Percentiles rank a stretch among this genome's conserved stretches.
These are phyloP conservation scores for Coregonus ussuriensis DNA, from an alignment of 2,797 vertebrate genomes.

Conservation along the genomic window DNA sequence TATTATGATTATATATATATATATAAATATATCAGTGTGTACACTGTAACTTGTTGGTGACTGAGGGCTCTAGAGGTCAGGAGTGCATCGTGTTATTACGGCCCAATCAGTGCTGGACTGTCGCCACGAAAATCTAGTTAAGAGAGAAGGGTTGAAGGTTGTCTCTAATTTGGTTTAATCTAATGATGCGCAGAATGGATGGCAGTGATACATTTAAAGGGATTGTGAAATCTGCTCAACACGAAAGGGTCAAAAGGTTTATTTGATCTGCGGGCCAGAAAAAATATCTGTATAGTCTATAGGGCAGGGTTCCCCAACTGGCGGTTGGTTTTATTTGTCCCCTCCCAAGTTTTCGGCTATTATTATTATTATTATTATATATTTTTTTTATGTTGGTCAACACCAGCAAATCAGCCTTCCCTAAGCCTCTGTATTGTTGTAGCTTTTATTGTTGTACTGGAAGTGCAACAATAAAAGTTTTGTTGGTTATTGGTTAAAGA, in stretches of 20 bases:
- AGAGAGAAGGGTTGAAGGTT: conserved; percentile 16
- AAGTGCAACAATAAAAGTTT: conserved; percentile 11
- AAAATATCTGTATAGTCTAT: neutral
- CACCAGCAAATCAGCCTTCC: neutral
- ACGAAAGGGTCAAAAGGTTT: neutral
- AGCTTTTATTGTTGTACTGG: conserved; percentile 13
- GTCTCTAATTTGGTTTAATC: conserved; percentile 27
- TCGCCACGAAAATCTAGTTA: conserved; percentile 15
- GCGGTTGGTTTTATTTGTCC: no score
- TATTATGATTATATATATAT: no score
- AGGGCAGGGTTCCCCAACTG: no score
- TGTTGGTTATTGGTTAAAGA: conserved; percentile 5
- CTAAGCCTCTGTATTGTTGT: conserved; percentile 17
- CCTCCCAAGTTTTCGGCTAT: no score
- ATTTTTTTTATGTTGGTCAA: no score
- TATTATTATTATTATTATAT: no score
- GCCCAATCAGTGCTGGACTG: conserved; percentile 34
- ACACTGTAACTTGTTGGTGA: neutral
- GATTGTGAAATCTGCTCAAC: neutral
- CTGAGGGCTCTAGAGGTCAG: conserved; percentile 43
- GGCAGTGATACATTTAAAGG: neutral
- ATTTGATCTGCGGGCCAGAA: neutral
- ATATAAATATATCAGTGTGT: neutral
- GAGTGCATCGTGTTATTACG: conserved; percentile 47
- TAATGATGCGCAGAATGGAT: conserved; percentile 17